These are phyloP conservation scores for Phylloscopus trochilus DNA, from an alignment of 2,113 vertebrate species.

Conservation along the genomic window DNA sequence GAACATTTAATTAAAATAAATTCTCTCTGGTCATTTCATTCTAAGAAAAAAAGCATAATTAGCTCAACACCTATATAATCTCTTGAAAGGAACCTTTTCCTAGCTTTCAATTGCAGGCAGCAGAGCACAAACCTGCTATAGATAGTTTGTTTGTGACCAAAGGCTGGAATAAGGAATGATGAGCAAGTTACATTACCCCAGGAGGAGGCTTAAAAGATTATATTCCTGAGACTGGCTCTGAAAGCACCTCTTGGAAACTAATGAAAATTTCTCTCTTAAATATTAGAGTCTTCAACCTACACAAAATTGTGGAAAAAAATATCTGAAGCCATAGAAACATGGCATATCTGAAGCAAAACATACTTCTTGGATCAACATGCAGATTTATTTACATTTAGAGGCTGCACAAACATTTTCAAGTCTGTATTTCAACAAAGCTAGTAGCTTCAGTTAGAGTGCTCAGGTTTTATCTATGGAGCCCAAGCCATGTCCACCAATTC, in stretches of 20 bases:
- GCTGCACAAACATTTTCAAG: neutral
- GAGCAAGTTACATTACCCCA: neutral
- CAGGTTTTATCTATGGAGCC: accelerated
- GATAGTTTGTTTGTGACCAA: neutral
- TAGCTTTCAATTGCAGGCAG: neutral
- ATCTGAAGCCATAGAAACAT: neutral
- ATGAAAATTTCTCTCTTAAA: neutral
- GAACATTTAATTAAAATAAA: constrained; percentile 13
- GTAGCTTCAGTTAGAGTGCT: neutral
- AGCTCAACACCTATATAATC: neutral
- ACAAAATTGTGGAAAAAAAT: neutral
- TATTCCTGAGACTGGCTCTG: neutral
- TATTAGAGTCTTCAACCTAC: neutral
- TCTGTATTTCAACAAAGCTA: neutral
- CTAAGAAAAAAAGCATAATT: neutral
- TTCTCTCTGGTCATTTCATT: constrained; percentile 30
- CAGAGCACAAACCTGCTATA: neutral
- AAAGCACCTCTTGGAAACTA: neutral
- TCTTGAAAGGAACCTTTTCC: neutral
- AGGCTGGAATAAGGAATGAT: neutral
- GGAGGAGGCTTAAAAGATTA: neutral
- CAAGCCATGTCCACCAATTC: neutral
- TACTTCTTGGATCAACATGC: neutral
- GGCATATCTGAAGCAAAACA: neutral
- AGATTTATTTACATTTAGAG: neutral